phyloP scores from a whole-genome alignment of 2,888 invertebrate species.

The Himalopsyche kuldschensis region DNA sequence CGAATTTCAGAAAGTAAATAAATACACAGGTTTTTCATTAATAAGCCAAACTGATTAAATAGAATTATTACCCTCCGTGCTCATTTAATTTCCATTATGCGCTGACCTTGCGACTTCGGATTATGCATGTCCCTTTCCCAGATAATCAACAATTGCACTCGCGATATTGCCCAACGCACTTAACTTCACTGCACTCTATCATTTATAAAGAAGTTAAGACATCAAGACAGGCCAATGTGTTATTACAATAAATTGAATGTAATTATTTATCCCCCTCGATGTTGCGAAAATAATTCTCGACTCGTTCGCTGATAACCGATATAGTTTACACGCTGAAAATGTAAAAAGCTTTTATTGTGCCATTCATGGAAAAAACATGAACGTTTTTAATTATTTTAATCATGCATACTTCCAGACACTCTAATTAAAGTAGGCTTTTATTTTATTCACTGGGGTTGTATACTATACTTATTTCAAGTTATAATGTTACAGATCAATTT shows the following conservation, averaged over 20 bases:
- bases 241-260: slow-evolving; percentile 1
- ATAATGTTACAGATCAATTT: no score
- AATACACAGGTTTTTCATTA: background rate
- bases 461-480: no score
- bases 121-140: background rate
- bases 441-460: no score
- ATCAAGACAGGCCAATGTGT: background rate
- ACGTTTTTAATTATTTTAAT: background rate
- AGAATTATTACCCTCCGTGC: background rate
- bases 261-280: background rate
- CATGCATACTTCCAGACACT: no score
- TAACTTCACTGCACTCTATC: background rate
- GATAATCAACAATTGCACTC: background rate
- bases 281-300: background rate
- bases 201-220: background rate
- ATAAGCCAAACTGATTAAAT: background rate
- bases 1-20: background rate
- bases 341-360: background rate
- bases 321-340: background rate
- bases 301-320: background rate
- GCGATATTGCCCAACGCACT: background rate
- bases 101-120: background rate
- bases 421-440: no score
- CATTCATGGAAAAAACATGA: background rate
- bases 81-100: background rate